These are phyloP conservation scores for Tolypeutes matacus DNA, from an alignment of 2,797 vertebrate genomes.

Conservation along the genomic window DNA sequence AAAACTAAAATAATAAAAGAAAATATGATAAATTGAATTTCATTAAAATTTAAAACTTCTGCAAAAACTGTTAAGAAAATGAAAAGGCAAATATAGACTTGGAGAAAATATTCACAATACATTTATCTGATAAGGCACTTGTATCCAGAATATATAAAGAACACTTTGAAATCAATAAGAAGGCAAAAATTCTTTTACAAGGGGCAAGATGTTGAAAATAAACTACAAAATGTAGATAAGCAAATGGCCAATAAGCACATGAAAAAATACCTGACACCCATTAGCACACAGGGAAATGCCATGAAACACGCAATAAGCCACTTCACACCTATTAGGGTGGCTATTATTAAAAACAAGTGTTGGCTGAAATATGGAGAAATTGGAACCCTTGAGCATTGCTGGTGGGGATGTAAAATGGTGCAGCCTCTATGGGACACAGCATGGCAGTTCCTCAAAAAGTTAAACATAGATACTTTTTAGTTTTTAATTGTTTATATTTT, in stretches of 20 bases:
- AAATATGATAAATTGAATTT: not conserved
- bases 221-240: not conserved
- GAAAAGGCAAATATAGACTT: too few relatives aligned
- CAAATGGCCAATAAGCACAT: not conserved
- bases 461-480: too few relatives aligned
- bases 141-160: not conserved
- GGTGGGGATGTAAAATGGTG: too few relatives aligned
- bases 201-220: not conserved
- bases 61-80: not conserved
- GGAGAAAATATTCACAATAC: too few relatives aligned
- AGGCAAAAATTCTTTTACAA: not conserved
- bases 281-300: not conserved
- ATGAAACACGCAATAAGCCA: not conserved
- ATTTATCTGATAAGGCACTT: too few relatives aligned
- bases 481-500: too few relatives aligned
- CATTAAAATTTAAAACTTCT: not conserved
- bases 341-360: not conserved
- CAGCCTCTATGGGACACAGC: not conserved
- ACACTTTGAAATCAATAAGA: not conserved
- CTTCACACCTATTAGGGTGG: not conserved
- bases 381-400: fast-evolving
- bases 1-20: not conserved
- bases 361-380: not conserved
- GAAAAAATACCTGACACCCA: not conserved
- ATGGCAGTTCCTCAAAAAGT: too few relatives aligned